Base-by-base conservation (phyloP, 2,113 vertebrate species). In the Vombatus ursinus region DNA sequence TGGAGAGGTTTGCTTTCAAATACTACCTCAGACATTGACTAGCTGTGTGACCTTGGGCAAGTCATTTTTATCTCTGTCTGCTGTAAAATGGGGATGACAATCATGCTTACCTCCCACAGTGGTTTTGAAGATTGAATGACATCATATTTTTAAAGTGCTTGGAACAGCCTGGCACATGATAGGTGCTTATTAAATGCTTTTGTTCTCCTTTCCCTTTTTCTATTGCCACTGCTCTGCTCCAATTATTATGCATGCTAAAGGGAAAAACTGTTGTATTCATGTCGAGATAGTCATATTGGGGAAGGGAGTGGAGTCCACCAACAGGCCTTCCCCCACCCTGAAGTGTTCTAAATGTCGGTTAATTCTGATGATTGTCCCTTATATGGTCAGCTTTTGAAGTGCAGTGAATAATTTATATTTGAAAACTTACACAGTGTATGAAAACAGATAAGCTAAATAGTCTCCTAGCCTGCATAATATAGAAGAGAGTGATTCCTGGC, bases 371-470 rank as follows among this genome's bases (percentile, higher is more conserved):
- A 97, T 93, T 94, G 50, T 44, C 94, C 77, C 95, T 96, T 52
- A 91, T 93, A 47, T 26, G 90, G 94, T 95, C 94, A 97, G 68
- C 90, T 96, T 97, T 96, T 94, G 96, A 96, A 97, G 96, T 54
- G 94, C 52, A 97, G 54, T 96, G 95, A 92, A 95, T 97, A 97
- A 97, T 94, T 95, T 96, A 89, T 94, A 95, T 96, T 97, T 97
- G 91, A 97, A 97, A 98, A 97, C 91, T 97, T 96, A 96, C 77
- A 89, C 92, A 57, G 77, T 96, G 91, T 95, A 90, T 94, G 95
- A 92, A 94, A 97, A 98, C 94, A 94, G 96, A 97, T 97, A 96
- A 97, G 90, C 31, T 68, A 93, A 93, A 97, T 96, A 95, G 93
- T 94, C 96, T 93, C 95, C 95, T 24, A 94, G 94, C 61, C 28